Percentiles rank a stretch among this genome's conserved stretches.
phyloP scores from a whole-genome alignment of 1,140 invertebrate species.

The Cyphomyrmex costatus region DNA sequence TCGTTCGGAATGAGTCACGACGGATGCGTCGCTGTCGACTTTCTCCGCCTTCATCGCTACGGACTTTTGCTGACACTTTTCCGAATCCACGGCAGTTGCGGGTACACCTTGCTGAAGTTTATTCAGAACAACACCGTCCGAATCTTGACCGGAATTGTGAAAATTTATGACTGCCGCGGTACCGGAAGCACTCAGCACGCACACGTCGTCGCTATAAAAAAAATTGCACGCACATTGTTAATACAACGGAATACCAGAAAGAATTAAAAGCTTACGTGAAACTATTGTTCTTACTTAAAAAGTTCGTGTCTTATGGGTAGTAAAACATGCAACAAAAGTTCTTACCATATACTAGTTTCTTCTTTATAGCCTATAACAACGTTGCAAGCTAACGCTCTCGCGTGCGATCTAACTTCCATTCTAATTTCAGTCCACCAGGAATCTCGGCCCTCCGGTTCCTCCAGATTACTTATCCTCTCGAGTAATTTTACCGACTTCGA shows the following conservation, averaged over 20 bases:
- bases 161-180: constrained; percentile 95
- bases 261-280: not conserved
- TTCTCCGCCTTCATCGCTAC: constrained; percentile 76
- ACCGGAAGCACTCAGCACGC: constrained; percentile 96
- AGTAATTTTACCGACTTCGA: constrained; percentile 95
- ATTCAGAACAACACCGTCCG: constrained; percentile 75
- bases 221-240: not conserved
- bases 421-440: constrained; percentile 98
- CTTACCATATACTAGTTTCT: constrained; percentile 95
- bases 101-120: constrained; percentile 77
- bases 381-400: constrained; percentile 95
- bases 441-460: constrained; percentile 96
- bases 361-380: constrained; percentile 97
- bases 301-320: not conserved
- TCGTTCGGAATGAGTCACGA: constrained; percentile 24
- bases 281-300: not conserved
- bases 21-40: constrained; percentile 70
- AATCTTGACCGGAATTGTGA: constrained; percentile 84
- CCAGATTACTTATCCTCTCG: constrained; percentile 92
- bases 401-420: constrained; percentile 97
- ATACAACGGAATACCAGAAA: not conserved
- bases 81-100: constrained; percentile 77
- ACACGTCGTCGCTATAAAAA: constrained; percentile 95
- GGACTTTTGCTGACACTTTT: constrained; percentile 74
- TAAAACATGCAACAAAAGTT: constrained; percentile 30